Evolutionary conservation across 2,113 vertebrate genomes (phyloP).

Genomic region (Onychostoma macrolepis): DNA sequence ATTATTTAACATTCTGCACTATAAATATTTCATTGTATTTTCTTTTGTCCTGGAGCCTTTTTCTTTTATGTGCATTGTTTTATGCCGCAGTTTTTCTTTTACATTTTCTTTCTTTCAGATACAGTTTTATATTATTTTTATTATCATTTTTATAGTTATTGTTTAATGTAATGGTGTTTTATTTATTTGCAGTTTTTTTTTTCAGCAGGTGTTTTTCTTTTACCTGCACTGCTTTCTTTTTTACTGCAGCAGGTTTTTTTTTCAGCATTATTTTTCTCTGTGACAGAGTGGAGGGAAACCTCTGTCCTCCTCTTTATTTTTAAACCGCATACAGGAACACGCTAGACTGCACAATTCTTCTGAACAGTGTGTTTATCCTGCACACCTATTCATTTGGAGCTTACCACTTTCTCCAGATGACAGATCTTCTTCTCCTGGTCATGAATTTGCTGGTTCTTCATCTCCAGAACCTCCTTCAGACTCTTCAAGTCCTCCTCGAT

Average conservation of each 20-base stretch:
- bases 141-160: no score
- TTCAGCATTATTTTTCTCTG: neutral
- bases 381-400: conserved; percentile 62
- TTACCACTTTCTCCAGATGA: conserved; percentile 93
- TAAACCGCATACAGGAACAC: neutral
- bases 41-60: neutral
- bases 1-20: neutral
- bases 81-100: neutral
- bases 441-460: conserved; percentile 97
- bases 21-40: neutral
- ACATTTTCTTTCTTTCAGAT: neutral
- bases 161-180: neutral
- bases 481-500: conserved; percentile 94
- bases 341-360: neutral
- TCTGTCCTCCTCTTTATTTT: neutral
- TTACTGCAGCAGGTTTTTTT: neutral
- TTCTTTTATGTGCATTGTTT: neutral
- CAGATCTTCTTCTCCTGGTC: conserved; percentile 94
- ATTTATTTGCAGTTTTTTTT: neutral
- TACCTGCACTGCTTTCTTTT: neutral
- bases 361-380: neutral
- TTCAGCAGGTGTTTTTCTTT: neutral
- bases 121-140: neutral
- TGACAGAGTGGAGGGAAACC: neutral
- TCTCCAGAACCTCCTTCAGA: conserved; percentile 91